These are phyloP conservation scores for Toxotes chatareus DNA, from an alignment of 2,113 vertebrate species.

Conservation along the genomic window DNA sequence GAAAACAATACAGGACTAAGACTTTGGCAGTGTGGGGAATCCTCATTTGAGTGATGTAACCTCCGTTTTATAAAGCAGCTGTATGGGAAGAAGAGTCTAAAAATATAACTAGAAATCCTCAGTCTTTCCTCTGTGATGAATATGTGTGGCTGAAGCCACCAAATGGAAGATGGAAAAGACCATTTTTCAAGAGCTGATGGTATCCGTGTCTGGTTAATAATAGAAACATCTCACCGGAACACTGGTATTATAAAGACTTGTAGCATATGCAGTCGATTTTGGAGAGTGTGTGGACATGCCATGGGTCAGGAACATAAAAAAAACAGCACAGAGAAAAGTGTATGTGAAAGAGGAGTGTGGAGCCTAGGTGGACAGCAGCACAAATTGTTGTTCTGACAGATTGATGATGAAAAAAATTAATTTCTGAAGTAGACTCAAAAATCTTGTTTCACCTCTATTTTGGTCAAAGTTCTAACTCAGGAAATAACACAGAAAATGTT, in stretches of 20 bases:
- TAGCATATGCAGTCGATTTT: conserved; percentile 15
- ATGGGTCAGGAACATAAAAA: not conserved
- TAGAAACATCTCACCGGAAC: conserved; percentile 46
- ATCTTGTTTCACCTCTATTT: not conserved
- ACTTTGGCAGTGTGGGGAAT: not conserved
- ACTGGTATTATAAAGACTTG: conserved; percentile 42
- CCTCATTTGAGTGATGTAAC: not conserved
- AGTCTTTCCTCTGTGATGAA: conserved; percentile 26
- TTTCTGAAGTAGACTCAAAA: not conserved
- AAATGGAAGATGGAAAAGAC: conserved; percentile 50
- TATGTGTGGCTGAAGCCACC: conserved; percentile 15
- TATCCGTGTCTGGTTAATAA: conserved; percentile 49
- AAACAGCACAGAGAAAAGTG: not conserved
- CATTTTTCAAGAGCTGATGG: conserved; percentile 41
- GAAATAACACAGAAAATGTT: not conserved
- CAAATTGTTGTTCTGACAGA: not conserved
- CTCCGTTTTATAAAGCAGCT: not conserved
- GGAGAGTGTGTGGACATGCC: conserved; percentile 14
- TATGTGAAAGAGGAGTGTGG: not conserved
- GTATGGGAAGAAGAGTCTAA: not conserved
- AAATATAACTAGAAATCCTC: conserved; percentile 11
- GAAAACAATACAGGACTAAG: not conserved
- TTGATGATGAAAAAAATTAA: not conserved
- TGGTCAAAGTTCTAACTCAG: not conserved
- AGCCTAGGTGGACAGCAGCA: not conserved